These are phyloP conservation scores for Gorsachius magnificus DNA, from an alignment of 2,797 vertebrate genomes.

Conservation along the genomic window DNA sequence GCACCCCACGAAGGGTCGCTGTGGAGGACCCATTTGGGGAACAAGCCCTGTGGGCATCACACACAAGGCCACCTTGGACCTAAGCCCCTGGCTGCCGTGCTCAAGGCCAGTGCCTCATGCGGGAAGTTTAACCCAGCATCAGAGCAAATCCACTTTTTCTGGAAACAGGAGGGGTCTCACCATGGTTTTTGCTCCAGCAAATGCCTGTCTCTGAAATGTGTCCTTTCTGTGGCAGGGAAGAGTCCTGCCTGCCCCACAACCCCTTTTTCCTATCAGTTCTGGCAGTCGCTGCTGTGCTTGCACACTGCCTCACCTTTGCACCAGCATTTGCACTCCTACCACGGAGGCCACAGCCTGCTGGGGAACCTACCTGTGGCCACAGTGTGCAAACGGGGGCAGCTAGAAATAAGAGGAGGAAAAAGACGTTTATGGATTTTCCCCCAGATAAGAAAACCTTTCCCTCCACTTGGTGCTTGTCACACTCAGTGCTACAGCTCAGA, in stretches of 20 bases:
- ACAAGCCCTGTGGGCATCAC: neutral
- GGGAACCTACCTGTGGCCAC: neutral
- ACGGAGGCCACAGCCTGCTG: neutral
- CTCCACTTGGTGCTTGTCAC: neutral
- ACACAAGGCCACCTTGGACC: neutral
- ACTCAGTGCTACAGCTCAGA: neutral
- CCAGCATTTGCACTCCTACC: neutral
- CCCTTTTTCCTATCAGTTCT: neutral
- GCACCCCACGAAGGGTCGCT: neutral
- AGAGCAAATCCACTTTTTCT: neutral
- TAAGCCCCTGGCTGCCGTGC: neutral
- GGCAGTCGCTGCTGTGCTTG: neutral
- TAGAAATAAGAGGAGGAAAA: neutral
- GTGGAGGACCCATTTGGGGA: neutral
- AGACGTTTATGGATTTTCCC: neutral
- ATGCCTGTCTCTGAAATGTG: neutral
- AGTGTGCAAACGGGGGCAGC: neutral
- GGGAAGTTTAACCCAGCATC: neutral
- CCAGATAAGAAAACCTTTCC: neutral
- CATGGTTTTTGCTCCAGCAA: neutral
- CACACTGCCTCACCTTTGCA: neutral
- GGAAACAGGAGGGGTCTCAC: neutral
- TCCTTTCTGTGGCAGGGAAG: neutral
- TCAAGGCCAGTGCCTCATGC: fast-evolving
- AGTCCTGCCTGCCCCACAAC: neutral